These are phyloP conservation scores for Heliconius aoede DNA, from an alignment of 2,888 invertebrate genomes.

Conservation along the genomic window DNA sequence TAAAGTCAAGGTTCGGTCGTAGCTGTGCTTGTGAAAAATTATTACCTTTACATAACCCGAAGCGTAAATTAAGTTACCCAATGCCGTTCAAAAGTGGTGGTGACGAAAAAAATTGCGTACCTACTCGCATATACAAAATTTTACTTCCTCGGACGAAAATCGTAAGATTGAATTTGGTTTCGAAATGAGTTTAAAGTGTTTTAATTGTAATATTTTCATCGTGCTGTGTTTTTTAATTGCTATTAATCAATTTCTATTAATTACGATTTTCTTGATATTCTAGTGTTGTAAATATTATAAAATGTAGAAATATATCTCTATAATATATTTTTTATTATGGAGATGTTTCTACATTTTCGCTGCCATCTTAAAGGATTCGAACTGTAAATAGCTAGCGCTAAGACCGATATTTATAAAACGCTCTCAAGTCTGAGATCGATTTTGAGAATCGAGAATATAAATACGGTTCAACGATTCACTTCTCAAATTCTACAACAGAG, in stretches of 20 bases:
- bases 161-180: conserved; percentile 26
- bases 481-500: no score
- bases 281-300: background rate
- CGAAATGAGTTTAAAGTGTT: background rate
- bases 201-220: background rate
- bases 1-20: conserved; percentile 26
- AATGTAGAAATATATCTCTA: no score
- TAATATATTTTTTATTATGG: no score
- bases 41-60: conserved; percentile 31
- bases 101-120: conserved; percentile 35
- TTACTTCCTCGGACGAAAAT: conserved; percentile 27
- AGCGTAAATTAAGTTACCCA: conserved; percentile 31
- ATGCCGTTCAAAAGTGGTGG: conserved; percentile 33
- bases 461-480: no score
- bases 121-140: conserved; percentile 23
- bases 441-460: no score
- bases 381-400: no score
- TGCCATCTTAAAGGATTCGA: no score
- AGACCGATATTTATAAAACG: no score
- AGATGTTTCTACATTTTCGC: no score
- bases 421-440: no score
- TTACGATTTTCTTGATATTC: background rate
- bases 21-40: conserved; percentile 25
- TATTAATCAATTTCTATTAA: no score
- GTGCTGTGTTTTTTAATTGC: background rate